Percentiles rank a stretch among this genome's conserved stretches.
phyloP scores from a whole-genome alignment of 2,113 vertebrate genomes.

The Callipepla squamata region DNA sequence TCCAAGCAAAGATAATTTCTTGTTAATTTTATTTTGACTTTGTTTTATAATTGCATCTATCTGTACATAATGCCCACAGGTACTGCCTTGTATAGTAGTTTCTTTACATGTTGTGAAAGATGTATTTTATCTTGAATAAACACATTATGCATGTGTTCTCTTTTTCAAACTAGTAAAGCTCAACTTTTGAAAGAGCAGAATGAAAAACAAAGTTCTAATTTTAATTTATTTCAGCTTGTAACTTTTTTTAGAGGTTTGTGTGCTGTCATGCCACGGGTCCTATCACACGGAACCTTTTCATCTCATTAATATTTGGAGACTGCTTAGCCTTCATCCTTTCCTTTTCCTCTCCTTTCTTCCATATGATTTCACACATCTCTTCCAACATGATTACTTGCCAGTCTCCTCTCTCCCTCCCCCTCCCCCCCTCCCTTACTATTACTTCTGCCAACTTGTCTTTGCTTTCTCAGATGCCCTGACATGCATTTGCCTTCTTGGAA shows the following conservation, averaged over 20 bases:
- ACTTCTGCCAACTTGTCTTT: neutral
- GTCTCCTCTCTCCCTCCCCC: neutral
- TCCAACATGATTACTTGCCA: neutral
- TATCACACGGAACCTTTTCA: neutral
- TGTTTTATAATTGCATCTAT: conserved; percentile 39
- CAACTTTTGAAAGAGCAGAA: neutral
- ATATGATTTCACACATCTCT: neutral
- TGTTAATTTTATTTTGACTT: conserved; percentile 43
- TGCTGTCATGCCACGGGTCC: neutral
- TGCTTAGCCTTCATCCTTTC: neutral
- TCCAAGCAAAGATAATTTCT: conserved; percentile 16
- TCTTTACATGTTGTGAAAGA: neutral
- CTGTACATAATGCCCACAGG: neutral
- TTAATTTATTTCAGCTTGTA: neutral
- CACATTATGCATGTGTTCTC: neutral
- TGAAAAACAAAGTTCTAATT: neutral
- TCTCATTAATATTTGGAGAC: neutral
- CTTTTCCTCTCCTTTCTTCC: neutral
- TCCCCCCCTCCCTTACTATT: neutral
- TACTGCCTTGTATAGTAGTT: neutral
- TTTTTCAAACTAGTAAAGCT: neutral
- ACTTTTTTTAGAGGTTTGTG: neutral
- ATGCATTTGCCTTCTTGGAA: neutral
- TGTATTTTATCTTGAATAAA: conserved; percentile 16
- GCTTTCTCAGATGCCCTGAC: neutral